These are phyloP conservation scores for Gibbula magus DNA, from an alignment of 2,888 invertebrate species.

Conservation along the genomic window DNA sequence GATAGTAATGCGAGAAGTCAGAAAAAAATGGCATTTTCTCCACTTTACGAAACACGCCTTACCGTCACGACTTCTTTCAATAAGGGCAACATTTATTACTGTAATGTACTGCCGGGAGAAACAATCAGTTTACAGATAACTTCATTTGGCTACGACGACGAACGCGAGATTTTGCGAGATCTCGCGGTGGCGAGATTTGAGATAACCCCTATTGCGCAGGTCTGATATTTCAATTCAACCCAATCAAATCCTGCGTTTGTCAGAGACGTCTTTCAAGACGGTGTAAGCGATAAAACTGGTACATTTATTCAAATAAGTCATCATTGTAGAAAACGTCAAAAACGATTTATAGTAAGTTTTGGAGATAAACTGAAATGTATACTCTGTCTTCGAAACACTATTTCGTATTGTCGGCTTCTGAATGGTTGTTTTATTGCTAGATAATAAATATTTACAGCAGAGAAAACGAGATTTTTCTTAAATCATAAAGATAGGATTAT, in stretches of 20 bases:
- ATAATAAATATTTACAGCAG: no score
- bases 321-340: not conserved
- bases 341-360: no score
- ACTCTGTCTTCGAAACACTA: no score
- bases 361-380: no score
- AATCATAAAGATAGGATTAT: no score
- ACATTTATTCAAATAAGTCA: not conserved
- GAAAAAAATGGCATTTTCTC: no score
- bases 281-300: not conserved
- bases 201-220: not conserved
- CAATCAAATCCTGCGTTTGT: not conserved
- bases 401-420: no score
- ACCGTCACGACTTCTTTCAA: not conserved
- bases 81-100: not conserved
- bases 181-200: not conserved
- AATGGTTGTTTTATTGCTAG: no score
- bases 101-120: not conserved
- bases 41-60: no score
- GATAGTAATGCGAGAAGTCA: no score
- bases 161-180: conserved; percentile 6
- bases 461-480: no score
- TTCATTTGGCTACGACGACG: not conserved
- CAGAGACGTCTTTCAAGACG: not conserved
- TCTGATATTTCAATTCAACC: not conserved
- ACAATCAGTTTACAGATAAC: not conserved